These are phyloP conservation scores for Spinibarbus caldwelli DNA, from an alignment of 2,797 vertebrate genomes.

Conservation along the genomic window DNA sequence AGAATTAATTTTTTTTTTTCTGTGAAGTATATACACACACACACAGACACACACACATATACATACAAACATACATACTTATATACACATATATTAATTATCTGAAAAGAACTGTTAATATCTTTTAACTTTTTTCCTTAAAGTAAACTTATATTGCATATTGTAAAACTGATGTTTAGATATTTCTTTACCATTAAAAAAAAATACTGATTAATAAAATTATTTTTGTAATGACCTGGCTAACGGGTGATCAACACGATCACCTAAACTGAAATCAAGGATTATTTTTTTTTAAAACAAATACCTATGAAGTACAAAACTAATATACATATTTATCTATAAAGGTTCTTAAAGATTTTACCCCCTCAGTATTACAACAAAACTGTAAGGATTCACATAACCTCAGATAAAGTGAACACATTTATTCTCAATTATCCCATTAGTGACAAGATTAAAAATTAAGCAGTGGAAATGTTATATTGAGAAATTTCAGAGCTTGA, in stretches of 20 bases:
- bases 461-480: not conserved
- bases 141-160: not conserved
- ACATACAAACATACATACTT: not conserved
- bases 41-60: too few species aligned
- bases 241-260: too few species aligned
- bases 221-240: not conserved
- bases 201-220: too few species aligned
- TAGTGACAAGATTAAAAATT: not conserved
- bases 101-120: not conserved
- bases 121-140: not conserved
- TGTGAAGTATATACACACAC: not conserved
- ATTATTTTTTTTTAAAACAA: not conserved
- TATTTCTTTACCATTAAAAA: not conserved
- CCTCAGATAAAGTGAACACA: not conserved
- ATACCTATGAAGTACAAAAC: not conserved
- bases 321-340: not conserved
- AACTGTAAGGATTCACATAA: not conserved
- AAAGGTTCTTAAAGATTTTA: not conserved
- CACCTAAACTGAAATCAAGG: not conserved
- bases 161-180: not conserved
- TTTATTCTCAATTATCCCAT: not conserved
- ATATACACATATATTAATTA: not conserved
- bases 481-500: constrained; percentile 2
- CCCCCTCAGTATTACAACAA: not conserved
- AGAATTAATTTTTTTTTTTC: not conserved